Evolutionary conservation across 1,140 invertebrate species (phyloP), one percentile per base, ranked within the genome.

Genomic region (Centruroides sculpturatus): DNA sequence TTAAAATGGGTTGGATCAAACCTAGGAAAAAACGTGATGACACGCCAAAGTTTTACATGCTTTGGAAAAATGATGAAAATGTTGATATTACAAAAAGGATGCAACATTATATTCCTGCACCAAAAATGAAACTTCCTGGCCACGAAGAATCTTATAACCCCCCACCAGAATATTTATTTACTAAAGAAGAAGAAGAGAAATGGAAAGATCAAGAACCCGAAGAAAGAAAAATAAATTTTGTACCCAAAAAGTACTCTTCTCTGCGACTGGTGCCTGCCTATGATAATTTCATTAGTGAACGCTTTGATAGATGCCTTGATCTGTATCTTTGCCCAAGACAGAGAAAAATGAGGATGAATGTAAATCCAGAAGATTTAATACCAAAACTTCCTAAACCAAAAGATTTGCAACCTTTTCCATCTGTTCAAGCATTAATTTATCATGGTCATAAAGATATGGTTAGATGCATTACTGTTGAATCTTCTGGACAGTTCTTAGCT

Each of bases 111-210:
- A 92, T 97, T 62, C 83, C 89, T 34, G 89, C 94, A 35, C 94
- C 94, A 0, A 94, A 94, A 73, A 77, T 89, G 51, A 79, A 83
- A 60, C 78, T 95, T 46, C 95, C 95, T 48, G 84, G 85, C 6
- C 94, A 99, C 77, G 87, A 85, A 1, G 93, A 98, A 73, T 96
- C 92, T 9, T 99, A 98, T 74, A 98, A 98, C 81, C 96, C 97
- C 54, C 96, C 97, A 9, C 81, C 89, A 5, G 97, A 99, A 76
- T 99, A 97, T 78, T 72, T 99, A 10, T 90, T 98, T 64, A 90
- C 91, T 66, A 81, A 85, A 9, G 83, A 84, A 69, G 95, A 98
- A 78, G 79, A 90, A 75, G 92, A 90, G 83, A 81, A 90, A 58
- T 83, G 84, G 72, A 80, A 86, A 62, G 80, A 84, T 67, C 68